Evolutionary conservation across 2,888 invertebrate species (phyloP).

Genomic region (Euphydryas editha): DNA sequence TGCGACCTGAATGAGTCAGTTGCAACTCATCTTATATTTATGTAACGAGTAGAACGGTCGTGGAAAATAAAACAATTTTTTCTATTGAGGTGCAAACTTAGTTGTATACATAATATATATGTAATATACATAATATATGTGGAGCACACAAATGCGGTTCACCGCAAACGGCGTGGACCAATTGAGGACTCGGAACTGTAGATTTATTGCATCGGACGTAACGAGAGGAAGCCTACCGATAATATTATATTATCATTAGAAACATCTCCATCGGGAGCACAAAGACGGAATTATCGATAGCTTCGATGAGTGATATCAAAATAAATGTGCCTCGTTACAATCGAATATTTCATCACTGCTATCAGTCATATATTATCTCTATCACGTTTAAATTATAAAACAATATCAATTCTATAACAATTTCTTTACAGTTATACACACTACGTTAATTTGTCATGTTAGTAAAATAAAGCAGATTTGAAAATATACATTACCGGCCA

Average conservation of each 20-base stretch:
- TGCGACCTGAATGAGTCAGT: too few relatives aligned
- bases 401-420: too few relatives aligned
- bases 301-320: not conserved
- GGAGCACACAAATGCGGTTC: conserved; percentile 19
- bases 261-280: not conserved
- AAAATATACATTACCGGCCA: too few relatives aligned
- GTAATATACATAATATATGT: conserved; percentile 23
- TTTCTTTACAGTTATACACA: too few relatives aligned
- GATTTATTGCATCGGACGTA: conserved; percentile 29
- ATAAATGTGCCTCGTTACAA: not conserved
- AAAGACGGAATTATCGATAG: conserved; percentile 9
- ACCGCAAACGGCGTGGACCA: conserved; percentile 25
- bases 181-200: conserved; percentile 24
- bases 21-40: too few relatives aligned
- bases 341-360: not conserved
- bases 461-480: too few relatives aligned
- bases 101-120: not conserved
- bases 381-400: not conserved
- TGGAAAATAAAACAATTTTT: too few relatives aligned
- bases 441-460: too few relatives aligned
- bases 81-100: conserved; percentile 16
- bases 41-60: too few relatives aligned
- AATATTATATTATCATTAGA: conserved; percentile 16
- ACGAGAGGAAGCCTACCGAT: conserved; percentile 15
- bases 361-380: not conserved